A percentile compares a stretch with the other conserved stretches of the same genome.
phyloP scores from a whole-genome alignment of 2,888 invertebrate genomes.

The Lepidochitona cinerea region DNA sequence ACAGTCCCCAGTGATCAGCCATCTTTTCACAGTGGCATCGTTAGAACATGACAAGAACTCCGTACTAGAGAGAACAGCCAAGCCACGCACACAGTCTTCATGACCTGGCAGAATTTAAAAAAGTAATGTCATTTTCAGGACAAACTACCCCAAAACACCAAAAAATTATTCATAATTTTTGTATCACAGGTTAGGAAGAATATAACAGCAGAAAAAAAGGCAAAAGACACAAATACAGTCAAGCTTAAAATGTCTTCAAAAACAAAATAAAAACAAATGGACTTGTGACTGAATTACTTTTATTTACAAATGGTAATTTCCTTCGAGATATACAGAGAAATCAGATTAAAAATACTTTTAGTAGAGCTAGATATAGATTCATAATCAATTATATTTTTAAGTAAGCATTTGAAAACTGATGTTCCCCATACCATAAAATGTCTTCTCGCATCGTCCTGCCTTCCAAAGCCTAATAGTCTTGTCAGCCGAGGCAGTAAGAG shows the following conservation, averaged over 20 bases:
- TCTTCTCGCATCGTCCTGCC: slow-evolving; percentile 78
- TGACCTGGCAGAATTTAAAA: slow-evolving; percentile 79
- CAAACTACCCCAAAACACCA: not conserved
- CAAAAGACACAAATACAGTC: too few relatives aligned
- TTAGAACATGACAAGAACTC: slow-evolving; percentile 93
- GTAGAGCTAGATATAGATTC: too few relatives aligned
- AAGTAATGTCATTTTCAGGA: not conserved
- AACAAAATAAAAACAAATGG: too few relatives aligned
- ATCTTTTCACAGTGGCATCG: slow-evolving; percentile 88
- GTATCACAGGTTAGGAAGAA: not conserved
- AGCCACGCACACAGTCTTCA: slow-evolving; percentile 90
- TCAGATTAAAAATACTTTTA: too few relatives aligned
- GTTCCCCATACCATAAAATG: slow-evolving; percentile 79
- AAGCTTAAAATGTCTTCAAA: too few relatives aligned
- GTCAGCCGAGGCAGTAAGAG: slow-evolving; percentile 93
- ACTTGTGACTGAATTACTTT: too few relatives aligned
- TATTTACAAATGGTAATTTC: too few relatives aligned
- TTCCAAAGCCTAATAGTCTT: slow-evolving; percentile 89
- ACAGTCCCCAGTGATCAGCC: slow-evolving; percentile 85
- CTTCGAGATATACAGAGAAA: too few relatives aligned
- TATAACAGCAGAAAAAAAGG: too few relatives aligned
- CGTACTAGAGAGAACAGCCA: slow-evolving; percentile 77
- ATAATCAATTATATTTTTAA: too few relatives aligned
- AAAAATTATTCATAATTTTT: not conserved
- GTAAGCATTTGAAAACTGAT: too few relatives aligned